These are phyloP conservation scores for Rachycentron canadum DNA, from an alignment of 2,797 vertebrate species.

Conservation along the genomic window DNA sequence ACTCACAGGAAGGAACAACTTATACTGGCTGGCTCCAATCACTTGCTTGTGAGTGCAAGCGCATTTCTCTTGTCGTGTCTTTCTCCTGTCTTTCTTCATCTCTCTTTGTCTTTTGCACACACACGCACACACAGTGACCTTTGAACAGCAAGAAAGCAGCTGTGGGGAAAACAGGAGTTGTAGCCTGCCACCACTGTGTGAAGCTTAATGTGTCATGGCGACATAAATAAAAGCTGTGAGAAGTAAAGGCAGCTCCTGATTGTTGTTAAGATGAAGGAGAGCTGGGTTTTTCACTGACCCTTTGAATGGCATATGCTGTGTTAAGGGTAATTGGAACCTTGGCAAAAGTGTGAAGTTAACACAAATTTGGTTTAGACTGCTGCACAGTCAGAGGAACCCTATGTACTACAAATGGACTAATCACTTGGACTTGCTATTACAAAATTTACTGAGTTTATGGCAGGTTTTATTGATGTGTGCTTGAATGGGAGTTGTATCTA, in stretches of 20 bases:
- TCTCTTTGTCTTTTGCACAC: not conserved
- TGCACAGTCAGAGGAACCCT: constrained; percentile 16
- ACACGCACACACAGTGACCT: constrained; percentile 35
- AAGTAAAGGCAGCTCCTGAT: constrained; percentile 3
- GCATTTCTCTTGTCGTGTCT: constrained; percentile 17
- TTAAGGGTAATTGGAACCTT: not conserved
- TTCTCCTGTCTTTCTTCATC: no score
- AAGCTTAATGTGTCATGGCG: constrained; percentile 36
- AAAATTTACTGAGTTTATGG: constrained; percentile 2
- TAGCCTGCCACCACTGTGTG: constrained; percentile 32
- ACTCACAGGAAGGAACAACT: constrained; percentile 30
- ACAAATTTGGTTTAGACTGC: not conserved
- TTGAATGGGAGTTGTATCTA: no score
- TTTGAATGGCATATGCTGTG: constrained; percentile 1
- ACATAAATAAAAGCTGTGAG: constrained; percentile 31
- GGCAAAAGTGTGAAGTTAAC: not conserved
- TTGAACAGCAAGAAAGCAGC: constrained; percentile 61
- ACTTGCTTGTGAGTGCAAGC: constrained; percentile 58
- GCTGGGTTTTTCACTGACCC: not conserved
- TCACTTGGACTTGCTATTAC: not conserved
- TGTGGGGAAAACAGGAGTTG: constrained; percentile 45
- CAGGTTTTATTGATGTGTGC: not conserved
- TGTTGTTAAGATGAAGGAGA: constrained; percentile 2
- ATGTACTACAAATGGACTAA: not conserved
- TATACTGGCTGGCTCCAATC: constrained; percentile 39